Percentiles rank a stretch among this genome's conserved stretches.
Evolutionary conservation across 35 echinoderm and acorn worm species (phyloP).

Genomic region (Ophiothrix spiculata): DNA sequence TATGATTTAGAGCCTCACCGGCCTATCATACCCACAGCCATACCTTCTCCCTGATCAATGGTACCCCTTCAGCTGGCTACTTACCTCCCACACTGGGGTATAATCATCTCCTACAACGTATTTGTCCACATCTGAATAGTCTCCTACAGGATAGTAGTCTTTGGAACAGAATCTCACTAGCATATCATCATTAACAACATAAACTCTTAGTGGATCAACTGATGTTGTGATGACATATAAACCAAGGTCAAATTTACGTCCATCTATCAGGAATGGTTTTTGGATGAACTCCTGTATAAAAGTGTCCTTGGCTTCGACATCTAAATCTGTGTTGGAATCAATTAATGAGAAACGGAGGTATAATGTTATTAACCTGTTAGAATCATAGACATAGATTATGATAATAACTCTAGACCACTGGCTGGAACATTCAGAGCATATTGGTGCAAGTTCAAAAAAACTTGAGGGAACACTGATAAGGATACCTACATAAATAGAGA

Average conservation of each 20-base stretch:
- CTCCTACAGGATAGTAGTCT: slow-evolving; percentile 56
- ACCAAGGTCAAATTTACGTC: slow-evolving; percentile 89
- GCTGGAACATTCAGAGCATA: no score
- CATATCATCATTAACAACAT: slow-evolving; percentile 69
- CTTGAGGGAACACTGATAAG: no score
- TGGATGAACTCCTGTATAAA: slow-evolving; percentile 86
- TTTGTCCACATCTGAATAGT: slow-evolving; percentile 79
- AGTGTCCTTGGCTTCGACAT: slow-evolving; percentile 55
- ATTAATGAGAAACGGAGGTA: not conserved
- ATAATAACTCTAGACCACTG: no score
- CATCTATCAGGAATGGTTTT: slow-evolving; percentile 80
- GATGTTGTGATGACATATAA: slow-evolving; percentile 70
- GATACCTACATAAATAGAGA: no score
- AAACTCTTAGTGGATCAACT: slow-evolving; percentile 78
- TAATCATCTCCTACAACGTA: slow-evolving; percentile 93
- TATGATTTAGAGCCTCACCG: no score
- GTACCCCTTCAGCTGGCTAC: no score
- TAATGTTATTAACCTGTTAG: not conserved
- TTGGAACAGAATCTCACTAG: slow-evolving; percentile 78
- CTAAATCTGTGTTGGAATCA: slow-evolving; percentile 68
- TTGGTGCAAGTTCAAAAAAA: no score
- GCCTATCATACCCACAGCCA: no score
- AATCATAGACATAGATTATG: no score
- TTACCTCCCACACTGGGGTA: slow-evolving; percentile 90
- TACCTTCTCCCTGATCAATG: no score